Evolutionary conservation across 2,888 invertebrate species (phyloP).

Genomic region (Rotaria socialis): DNA sequence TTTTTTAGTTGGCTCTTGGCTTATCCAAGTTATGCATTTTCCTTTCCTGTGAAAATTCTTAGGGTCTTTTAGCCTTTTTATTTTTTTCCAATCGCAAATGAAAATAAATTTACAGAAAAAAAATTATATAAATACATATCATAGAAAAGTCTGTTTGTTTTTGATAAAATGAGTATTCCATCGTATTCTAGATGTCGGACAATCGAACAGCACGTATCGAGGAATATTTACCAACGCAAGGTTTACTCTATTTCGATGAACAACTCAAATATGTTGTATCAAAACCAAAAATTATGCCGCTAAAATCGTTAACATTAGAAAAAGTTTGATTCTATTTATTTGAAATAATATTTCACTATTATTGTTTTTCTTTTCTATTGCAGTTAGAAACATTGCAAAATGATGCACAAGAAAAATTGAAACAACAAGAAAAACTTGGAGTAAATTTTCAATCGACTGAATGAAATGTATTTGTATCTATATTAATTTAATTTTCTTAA

Average conservation of each 20-base stretch:
- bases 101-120: too few species aligned
- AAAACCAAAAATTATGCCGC: constrained; percentile 46
- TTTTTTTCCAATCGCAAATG: background rate
- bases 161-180: too few species aligned
- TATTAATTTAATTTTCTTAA: too few species aligned
- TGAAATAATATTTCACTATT: background rate
- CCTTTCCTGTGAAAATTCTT: background rate
- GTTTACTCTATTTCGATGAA: constrained; percentile 45
- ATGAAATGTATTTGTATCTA: background rate
- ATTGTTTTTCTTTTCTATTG: background rate
- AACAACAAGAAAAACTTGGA: constrained; percentile 36
- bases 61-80: background rate
- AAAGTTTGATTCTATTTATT: constrained; percentile 4
- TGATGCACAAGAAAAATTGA: constrained; percentile 18
- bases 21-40: background rate
- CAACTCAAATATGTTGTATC: constrained; percentile 37
- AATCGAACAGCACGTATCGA: constrained; percentile 29
- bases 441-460: background rate
- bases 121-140: too few species aligned
- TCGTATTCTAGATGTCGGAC: constrained; percentile 1
- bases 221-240: constrained; percentile 42
- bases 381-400: constrained; percentile 30
- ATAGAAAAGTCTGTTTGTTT: too few species aligned
- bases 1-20: too few species aligned
- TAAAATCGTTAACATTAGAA: constrained; percentile 42